These are phyloP conservation scores for Cervus canadensis DNA, from an alignment of 2,113 vertebrate species.

Conservation along the genomic window DNA sequence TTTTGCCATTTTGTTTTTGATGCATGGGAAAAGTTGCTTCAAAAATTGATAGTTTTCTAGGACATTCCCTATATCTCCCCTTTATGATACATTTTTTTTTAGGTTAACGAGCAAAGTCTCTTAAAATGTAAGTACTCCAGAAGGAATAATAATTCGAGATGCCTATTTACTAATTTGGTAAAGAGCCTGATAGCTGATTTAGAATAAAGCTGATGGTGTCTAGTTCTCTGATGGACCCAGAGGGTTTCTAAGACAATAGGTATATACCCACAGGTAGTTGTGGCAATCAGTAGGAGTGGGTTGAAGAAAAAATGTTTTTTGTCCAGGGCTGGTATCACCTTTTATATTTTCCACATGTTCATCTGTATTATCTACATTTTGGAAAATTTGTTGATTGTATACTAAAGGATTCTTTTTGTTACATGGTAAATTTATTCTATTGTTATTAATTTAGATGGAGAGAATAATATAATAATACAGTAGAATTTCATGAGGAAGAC, in stretches of 20 bases:
- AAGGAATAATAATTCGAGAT: neutral
- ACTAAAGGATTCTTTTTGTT: neutral
- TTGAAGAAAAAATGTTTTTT: neutral
- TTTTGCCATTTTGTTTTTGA: neutral
- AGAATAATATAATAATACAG: neutral
- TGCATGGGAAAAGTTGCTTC: neutral
- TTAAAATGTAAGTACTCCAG: neutral
- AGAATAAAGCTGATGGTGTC: neutral
- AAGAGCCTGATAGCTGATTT: neutral
- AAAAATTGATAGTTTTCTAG: neutral
- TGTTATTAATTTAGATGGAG: neutral
- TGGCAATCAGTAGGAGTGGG: neutral
- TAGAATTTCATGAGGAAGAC: neutral
- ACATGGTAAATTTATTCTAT: neutral
- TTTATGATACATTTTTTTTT: neutral
- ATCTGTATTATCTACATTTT: neutral
- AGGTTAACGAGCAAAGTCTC: neutral
- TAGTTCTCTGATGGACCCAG: neutral
- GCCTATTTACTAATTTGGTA: neutral
- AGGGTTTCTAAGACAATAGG: neutral
- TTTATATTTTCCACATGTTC: neutral
- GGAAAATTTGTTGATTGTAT: neutral
- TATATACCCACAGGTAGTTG: neutral
- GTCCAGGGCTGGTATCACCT: neutral
- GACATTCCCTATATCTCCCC: neutral